Evolutionary conservation across 2,888 invertebrate species (phyloP), one percentile per base, ranked within the genome.

Genomic region (Ophion slaviceki): DNA sequence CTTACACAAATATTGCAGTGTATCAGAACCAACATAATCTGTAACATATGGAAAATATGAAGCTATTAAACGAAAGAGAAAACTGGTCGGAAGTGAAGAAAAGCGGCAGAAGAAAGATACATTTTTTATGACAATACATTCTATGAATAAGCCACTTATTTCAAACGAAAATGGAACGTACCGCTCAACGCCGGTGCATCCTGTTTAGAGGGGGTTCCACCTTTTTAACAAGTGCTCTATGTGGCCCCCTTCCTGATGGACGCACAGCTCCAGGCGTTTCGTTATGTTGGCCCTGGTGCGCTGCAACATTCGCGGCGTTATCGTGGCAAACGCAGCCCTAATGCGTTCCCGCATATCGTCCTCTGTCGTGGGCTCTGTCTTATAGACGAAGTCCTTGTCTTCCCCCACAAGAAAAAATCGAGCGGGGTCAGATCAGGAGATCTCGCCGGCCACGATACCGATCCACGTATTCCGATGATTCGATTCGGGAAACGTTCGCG

Each of bases 381-480:
- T 66, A 40, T 66, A 77, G 6, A 66, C 45, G 6, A 67, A 14
- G 7, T 77, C 66, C 36, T 67, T 67, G n/a, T 53, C 45, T 66
- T 57, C n/a, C 76, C 67, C 76, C 67, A 77, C 32, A 76, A 17
- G 40, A 53, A 75, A 59, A 57, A 68, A 45, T 78, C 77, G 8
- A 78, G 28, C 5, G 70, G 70, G 14, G 61, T 78, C 2, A 78
- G 68, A n/a, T 78, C 78, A 2, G 70, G 78, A 32, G 78, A 78
- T 11, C 61, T 36, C 6, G 77, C 45, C 57, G 67, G 77, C 67
- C 77, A 77, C 7, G 6, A 1, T 3, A 68, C 59, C 59, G 78
- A 59, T 11, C 61, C 68, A 20, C 24, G 32, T 7, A 45, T 28
- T 11, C 59, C 78, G 2, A 68, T 64, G 53, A 70, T 45, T 45